phyloP scores from a whole-genome alignment of 1,140 invertebrate genomes.

The Cyclargus thomasi region DNA sequence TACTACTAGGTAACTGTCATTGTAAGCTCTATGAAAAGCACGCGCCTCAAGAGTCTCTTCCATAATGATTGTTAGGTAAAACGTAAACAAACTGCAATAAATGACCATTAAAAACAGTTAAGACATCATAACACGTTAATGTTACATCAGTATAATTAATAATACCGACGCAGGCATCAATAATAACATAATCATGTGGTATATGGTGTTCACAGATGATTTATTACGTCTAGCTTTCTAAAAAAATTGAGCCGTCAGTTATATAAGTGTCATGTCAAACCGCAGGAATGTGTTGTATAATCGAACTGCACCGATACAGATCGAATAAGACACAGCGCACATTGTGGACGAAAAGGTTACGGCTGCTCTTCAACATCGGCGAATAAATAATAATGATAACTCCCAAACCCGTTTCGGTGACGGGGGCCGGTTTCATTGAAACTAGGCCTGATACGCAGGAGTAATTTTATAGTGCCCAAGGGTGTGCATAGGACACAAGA shows the following conservation, averaged over 20 bases:
- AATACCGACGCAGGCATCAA: background rate
- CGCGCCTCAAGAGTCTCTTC: no score
- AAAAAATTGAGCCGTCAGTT: constrained; percentile 9
- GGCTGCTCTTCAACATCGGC: no score
- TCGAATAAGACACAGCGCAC: background rate
- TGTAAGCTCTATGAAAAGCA: no score
- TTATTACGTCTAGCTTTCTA: constrained; percentile 8
- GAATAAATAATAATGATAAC: no score
- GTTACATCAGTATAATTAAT: background rate
- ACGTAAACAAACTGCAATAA: background rate
- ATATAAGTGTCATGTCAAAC: constrained; percentile 10
- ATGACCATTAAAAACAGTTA: background rate
- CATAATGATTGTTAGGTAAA: background rate
- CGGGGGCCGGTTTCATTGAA: no score
- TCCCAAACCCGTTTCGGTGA: no score
- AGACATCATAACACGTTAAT: constrained; percentile 1
- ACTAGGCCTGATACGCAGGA: no score
- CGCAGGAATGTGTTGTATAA: constrained; percentile 7
- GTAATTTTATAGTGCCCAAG: no score
- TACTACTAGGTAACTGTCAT: no score
- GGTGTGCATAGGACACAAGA: no score
- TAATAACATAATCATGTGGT: background rate
- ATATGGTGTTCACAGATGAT: background rate
- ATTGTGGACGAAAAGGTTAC: background rate
- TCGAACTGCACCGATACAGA: constrained; percentile 8